Conservation (phyloP, 2,888 invertebrate species). For the Netelia virgata region DNA sequence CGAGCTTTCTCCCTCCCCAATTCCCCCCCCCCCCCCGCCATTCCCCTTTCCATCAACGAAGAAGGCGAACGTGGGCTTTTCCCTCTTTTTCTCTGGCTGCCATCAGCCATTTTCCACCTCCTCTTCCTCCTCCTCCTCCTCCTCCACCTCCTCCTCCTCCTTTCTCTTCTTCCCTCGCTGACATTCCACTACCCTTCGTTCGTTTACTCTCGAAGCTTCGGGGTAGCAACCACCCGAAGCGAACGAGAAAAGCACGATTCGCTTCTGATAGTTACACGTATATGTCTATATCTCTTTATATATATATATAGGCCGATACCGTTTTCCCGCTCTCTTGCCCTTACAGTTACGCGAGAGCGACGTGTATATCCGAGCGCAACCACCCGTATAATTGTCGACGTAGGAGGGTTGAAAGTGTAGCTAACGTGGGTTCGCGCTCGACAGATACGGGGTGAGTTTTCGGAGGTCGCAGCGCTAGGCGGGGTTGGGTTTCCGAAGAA, state of each 20-base stretch:
- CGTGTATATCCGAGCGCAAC: slow-evolving; percentile 83
- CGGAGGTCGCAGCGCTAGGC: slow-evolving; percentile 11
- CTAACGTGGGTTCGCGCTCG: slow-evolving; percentile 31
- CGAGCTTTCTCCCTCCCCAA: slow-evolving; percentile 68
- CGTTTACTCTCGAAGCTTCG: slow-evolving; percentile 46
- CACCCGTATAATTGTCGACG: slow-evolving; percentile 83
- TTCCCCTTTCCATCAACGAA: slow-evolving; percentile 52
- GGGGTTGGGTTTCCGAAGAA: slow-evolving; percentile 1
- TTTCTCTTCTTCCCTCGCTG: slow-evolving; percentile 63
- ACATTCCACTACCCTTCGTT: slow-evolving; percentile 59
- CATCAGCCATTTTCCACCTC: slow-evolving; percentile 35
- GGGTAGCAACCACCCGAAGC: slow-evolving; percentile 53
- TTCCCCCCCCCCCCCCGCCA: slow-evolving; percentile 57
- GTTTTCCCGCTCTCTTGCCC: slow-evolving; percentile 75
- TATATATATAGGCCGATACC: slow-evolving; percentile 68
- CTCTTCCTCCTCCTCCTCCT: slow-evolving; percentile 61
- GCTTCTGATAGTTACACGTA: slow-evolving; percentile 26
- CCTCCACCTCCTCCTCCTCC: slow-evolving; percentile 60
- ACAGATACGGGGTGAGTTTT: slow-evolving; percentile 20
- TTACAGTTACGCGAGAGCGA: slow-evolving; percentile 83
- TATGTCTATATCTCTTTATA: slow-evolving; percentile 48
- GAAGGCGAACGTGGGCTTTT: slow-evolving; percentile 44
- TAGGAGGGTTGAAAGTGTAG: slow-evolving; percentile 70
- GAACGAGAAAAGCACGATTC: slow-evolving; percentile 47
- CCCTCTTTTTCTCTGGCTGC: slow-evolving; percentile 45